These are phyloP conservation scores for Megalops cyprinoides DNA, from an alignment of 2,797 vertebrate genomes.

Conservation along the genomic window DNA sequence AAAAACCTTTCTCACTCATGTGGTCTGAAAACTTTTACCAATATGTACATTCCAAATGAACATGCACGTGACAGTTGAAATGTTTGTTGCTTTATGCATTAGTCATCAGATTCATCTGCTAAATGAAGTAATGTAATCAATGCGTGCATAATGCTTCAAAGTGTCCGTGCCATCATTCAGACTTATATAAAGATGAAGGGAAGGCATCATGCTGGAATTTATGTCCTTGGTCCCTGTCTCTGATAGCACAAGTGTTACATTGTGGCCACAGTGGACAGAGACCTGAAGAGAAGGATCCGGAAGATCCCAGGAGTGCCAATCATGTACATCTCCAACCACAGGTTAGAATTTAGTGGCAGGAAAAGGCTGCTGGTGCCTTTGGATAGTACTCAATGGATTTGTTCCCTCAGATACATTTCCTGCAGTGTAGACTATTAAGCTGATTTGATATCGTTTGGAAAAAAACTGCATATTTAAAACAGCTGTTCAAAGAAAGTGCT, in stretches of 20 bases:
- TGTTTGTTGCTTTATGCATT: too few species aligned
- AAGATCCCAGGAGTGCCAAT: slow-evolving; percentile 98
- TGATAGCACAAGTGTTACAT: slow-evolving; percentile 97
- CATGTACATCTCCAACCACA: slow-evolving; percentile 98
- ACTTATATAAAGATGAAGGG: not conserved
- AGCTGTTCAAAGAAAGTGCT: too few species aligned
- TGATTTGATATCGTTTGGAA: not conserved
- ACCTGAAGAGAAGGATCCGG: slow-evolving; percentile 91
- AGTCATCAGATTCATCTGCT: not conserved
- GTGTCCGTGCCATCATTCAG: not conserved
- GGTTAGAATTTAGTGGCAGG: slow-evolving; percentile 68
- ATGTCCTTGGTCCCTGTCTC: not conserved
- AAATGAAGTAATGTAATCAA: not conserved
- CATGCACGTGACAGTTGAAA: too few species aligned
- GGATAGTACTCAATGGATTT: not conserved
- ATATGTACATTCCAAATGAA: too few species aligned
- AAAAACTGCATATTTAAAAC: not conserved
- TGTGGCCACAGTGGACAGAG: slow-evolving; percentile 95
- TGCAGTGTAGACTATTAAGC: not conserved
- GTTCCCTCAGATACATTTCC: not conserved
- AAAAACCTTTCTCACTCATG: too few species aligned
- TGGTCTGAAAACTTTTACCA: too few species aligned
- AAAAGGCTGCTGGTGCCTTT: not conserved
- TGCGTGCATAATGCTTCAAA: not conserved
- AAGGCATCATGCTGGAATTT: not conserved